phyloP scores from a whole-genome alignment of 2,888 invertebrate genomes.

The Nasonovia ribisnigri region DNA sequence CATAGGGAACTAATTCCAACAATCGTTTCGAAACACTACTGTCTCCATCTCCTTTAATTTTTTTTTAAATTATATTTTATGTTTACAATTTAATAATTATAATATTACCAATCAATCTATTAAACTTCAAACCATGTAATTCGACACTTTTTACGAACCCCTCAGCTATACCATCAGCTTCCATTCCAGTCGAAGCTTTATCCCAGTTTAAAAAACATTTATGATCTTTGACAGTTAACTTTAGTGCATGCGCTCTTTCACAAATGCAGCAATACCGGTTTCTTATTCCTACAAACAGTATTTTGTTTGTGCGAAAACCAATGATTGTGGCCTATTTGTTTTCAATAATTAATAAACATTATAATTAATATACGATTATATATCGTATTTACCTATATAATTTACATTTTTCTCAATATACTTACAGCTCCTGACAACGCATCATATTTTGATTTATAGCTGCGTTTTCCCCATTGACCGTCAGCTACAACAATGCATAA shows the following conservation, averaged over 20 bases:
- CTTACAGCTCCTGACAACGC: background rate
- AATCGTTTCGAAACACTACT: background rate
- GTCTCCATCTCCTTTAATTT: background rate
- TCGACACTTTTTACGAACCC: background rate
- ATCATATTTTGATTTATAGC: background rate
- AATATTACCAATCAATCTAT: conserved; percentile 10
- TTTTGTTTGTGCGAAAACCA: background rate
- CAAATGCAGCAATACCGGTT: background rate
- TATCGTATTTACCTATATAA: too few relatives aligned
- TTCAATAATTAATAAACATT: too few relatives aligned
- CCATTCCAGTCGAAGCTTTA: background rate
- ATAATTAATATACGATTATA: too few relatives aligned
- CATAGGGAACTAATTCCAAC: background rate
- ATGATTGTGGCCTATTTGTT: background rate
- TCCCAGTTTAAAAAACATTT: conserved; percentile 3
- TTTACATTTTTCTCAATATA: too few relatives aligned
- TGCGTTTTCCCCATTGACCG: conserved; percentile 1
- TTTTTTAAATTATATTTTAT: too few relatives aligned
- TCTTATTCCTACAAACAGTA: too few relatives aligned
- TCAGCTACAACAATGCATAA: background rate
- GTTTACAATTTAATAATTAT: too few relatives aligned
- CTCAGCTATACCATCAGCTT: background rate
- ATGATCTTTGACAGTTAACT: background rate
- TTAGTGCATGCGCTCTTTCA: background rate
- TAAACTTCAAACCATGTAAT: background rate